Evolutionary conservation across 2,888 invertebrate genomes (phyloP), one percentile per base, ranked within the genome.

Genomic region (Synergus laeviventris): DNA sequence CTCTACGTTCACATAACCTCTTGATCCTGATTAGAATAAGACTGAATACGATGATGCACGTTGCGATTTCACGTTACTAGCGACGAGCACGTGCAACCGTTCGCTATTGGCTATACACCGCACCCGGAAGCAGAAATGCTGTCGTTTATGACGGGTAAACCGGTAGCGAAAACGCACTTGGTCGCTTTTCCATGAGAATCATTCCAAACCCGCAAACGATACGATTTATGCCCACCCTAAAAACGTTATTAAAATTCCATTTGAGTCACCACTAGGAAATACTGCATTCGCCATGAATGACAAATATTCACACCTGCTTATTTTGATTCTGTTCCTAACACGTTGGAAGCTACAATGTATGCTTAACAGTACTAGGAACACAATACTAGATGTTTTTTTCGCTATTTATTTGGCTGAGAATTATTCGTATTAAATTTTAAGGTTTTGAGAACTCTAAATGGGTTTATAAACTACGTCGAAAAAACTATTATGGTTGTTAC

Each of bases 1-100:
- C 80, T 83, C 85, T 84, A 82, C 87, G 88, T 91, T 91, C 91
- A 88, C 91, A 90, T 88, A 91, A 89, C 89, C 89, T 89, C 86
- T 89, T 89, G 89, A 90, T 89, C 90, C 90, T 87, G 90, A 90
- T 91, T 90, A 89, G 90, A 90, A 90, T 90, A 90, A 84, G 87
- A 86, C 76, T 80, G 81, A 82, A 82, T 83, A 80, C 78, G 79
- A 79, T 80, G 76, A 80, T 78, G 79, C 79, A 80, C 70, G 75
- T 61, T 56, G 74, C 73, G 54, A 75, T 76, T 75, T 76, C 74
- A 80, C 78, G 81, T 80, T 81, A 74, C 60, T 62, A 64, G 49
- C 9, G 54, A 12, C 66, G 77, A 78, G 77, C 84, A 79, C 81
- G 83, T 81, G 81, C 82, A 80, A 73, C 61, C 74, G 79, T 76